Conservation (phyloP, 2,797 vertebrate genomes). For the Ammospiza maritima region DNA sequence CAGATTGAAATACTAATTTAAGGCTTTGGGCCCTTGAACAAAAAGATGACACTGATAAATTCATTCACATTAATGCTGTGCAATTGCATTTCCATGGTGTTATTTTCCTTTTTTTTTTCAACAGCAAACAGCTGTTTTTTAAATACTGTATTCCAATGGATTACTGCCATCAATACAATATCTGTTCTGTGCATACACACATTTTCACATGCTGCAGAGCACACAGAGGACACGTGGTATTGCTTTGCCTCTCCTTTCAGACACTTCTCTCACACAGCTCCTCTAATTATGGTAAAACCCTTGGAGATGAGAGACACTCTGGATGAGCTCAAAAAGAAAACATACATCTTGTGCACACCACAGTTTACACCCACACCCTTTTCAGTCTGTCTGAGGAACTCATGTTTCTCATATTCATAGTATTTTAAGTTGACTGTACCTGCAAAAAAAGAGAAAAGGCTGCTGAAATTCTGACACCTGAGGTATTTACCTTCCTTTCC, state of each 20-base stretch:
- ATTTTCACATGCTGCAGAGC: neutral
- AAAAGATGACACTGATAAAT: neutral
- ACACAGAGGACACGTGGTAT: neutral
- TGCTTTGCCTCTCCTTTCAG: neutral
- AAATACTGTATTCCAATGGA: neutral
- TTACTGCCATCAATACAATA: neutral
- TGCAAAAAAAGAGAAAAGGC: neutral
- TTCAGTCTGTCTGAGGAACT: neutral
- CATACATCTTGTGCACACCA: neutral
- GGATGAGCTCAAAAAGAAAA: neutral
- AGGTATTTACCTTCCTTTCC: neutral
- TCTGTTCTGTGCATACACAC: neutral
- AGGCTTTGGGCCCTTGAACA: neutral
- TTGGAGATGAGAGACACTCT: neutral
- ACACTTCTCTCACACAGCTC: neutral
- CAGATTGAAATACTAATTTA: constrained; percentile 11
- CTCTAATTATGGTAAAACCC: neutral
- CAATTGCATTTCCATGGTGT: fast-evolving
- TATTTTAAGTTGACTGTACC: neutral
- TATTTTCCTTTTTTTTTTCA: neutral
- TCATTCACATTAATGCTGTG: neutral
- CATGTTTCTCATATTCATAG: neutral
- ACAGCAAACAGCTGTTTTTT: neutral
- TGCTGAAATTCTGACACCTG: neutral
- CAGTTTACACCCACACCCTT: neutral